Conservation (phyloP, 2,888 invertebrate species). For the Luperina testacea region DNA sequence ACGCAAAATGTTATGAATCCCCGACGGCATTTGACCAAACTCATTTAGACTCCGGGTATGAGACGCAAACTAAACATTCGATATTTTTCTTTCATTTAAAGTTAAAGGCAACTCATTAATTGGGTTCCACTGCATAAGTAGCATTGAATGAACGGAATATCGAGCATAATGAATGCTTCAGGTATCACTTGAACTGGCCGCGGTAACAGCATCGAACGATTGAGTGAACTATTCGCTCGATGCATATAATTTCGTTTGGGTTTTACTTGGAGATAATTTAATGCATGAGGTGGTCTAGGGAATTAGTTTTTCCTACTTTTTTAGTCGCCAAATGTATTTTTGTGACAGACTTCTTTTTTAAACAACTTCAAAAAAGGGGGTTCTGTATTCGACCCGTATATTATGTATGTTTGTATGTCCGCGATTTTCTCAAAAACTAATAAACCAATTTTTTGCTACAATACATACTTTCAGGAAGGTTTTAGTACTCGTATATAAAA, state of each 20-base stretch:
- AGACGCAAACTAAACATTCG: slow-evolving; percentile 50
- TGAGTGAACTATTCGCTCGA: slow-evolving; percentile 39
- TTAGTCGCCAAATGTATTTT: background rate
- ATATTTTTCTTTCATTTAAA: slow-evolving; percentile 53
- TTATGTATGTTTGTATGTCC: background rate
- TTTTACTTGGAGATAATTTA: slow-evolving; percentile 40
- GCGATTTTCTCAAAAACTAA: too few species aligned
- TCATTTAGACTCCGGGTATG: slow-evolving; percentile 43
- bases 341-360: background rate
- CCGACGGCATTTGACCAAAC: slow-evolving; percentile 45
- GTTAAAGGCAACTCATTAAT: slow-evolving; percentile 54
- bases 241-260: slow-evolving; percentile 29
- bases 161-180: slow-evolving; percentile 49
- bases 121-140: slow-evolving; percentile 38
- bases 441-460: too few species aligned
- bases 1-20: slow-evolving; percentile 38
- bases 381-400: too few species aligned
- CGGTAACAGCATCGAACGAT: slow-evolving; percentile 39
- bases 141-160: slow-evolving; percentile 39
- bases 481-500: too few species aligned
- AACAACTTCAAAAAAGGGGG: too few species aligned
- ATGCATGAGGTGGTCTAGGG: slow-evolving; percentile 14
- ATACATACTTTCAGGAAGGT: too few species aligned
- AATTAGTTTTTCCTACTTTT: background rate
- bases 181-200: slow-evolving; percentile 56